A percentile compares a stretch with the other conserved stretches of the same genome.
These are phyloP conservation scores for Falcaria lacertinaria DNA, from an alignment of 2,888 invertebrate species.

Conservation along the genomic window DNA sequence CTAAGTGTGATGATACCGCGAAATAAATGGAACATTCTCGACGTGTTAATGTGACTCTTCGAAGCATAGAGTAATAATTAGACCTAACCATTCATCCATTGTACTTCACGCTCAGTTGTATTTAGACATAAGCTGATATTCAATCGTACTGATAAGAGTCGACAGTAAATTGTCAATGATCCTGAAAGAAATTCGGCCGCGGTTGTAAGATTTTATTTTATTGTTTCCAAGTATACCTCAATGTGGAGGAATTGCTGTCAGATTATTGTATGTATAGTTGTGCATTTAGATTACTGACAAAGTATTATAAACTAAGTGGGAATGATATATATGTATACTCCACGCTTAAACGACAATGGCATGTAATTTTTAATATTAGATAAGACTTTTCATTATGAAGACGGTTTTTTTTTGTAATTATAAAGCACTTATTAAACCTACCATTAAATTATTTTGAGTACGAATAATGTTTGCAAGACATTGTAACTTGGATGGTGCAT, in stretches of 20 bases:
- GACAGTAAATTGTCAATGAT: slow-evolving; percentile 2
- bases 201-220: slow-evolving; percentile 1
- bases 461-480: not conserved
- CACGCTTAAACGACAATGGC: too few species aligned
- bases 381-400: not conserved
- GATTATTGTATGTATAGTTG: not conserved
- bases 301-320: not conserved
- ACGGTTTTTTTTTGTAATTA: not conserved
- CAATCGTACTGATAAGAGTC: slow-evolving; percentile 7
- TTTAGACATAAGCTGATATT: slow-evolving; percentile 52
- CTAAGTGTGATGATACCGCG: slow-evolving; percentile 36
- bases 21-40: slow-evolving; percentile 25
- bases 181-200: slow-evolving; percentile 1
- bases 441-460: not conserved
- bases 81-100: slow-evolving; percentile 52
- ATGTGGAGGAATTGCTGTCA: not conserved
- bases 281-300: not conserved
- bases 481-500: too few species aligned
- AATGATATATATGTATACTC: too few species aligned
- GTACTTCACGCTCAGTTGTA: slow-evolving; percentile 75
- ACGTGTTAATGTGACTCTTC: slow-evolving; percentile 35
- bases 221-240: not conserved
- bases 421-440: not conserved
- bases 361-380: too few species aligned
- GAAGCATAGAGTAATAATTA: slow-evolving; percentile 28